Percentiles rank a stretch among this genome's conserved stretches.
Conservation (phyloP, 1,140 invertebrate genomes). For the Cylas formicarius region DNA sequence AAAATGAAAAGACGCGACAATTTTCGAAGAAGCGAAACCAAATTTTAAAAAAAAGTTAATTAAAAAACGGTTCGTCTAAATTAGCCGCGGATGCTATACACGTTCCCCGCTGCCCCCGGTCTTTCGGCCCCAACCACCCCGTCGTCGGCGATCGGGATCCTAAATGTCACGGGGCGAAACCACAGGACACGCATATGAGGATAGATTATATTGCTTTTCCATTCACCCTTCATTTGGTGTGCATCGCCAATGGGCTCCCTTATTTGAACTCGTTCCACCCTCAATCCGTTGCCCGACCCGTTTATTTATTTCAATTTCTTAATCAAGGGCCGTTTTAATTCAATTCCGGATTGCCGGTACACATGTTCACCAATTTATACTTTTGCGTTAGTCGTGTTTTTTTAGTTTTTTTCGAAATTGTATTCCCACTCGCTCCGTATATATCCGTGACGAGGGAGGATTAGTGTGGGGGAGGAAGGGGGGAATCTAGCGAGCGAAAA, state of each 20-base stretch:
- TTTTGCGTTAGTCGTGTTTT: too few species aligned
- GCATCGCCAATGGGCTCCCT: slow-evolving; percentile 15
- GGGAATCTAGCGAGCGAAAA: slow-evolving; percentile 24
- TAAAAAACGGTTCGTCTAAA: slow-evolving; percentile 15
- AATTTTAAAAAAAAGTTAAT: slow-evolving; percentile 15
- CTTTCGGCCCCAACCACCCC: too few species aligned
- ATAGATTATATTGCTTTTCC: slow-evolving; percentile 19
- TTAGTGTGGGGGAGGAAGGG: slow-evolving; percentile 15
- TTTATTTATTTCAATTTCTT: slow-evolving; percentile 16
- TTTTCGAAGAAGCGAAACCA: too few species aligned
- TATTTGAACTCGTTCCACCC: slow-evolving; percentile 13
- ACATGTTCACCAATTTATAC: too few species aligned
- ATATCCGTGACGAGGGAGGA: too few species aligned
- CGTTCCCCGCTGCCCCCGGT: too few species aligned
- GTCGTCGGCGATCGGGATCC: slow-evolving; percentile 6
- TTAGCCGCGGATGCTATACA: slow-evolving; percentile 12
- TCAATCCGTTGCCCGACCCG: too few species aligned
- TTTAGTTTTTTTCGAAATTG: too few species aligned
- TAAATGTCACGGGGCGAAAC: slow-evolving; percentile 15
- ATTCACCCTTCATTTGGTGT: slow-evolving; percentile 9
- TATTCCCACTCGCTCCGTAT: too few species aligned
- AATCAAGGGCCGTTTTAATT: slow-evolving; percentile 10
- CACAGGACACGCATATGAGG: slow-evolving; percentile 15
- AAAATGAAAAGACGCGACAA: too few species aligned
- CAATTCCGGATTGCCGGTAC: too few species aligned